Evolutionary conservation across 64 coral and sea anemone genomes (phyloP), one percentile per base, ranked within the genome.

Genomic region (Pachyseris speciosa): DNA sequence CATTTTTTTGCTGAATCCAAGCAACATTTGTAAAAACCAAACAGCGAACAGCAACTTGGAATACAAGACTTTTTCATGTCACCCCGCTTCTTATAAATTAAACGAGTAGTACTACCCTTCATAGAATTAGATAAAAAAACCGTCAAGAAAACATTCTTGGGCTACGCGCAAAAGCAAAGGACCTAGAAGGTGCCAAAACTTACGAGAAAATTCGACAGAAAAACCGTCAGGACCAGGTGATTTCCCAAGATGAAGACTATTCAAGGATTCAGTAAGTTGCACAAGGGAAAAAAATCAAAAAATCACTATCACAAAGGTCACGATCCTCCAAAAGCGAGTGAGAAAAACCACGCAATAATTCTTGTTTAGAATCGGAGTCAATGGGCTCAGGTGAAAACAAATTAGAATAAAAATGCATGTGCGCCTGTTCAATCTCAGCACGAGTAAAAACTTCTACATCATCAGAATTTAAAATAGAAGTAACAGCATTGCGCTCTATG

Each of bases 71-170:
- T 30, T 0, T n/a, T n/a, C n/a, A n/a, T n/a, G n/a, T n/a, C n/a
- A n/a, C n/a, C n/a, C n/a, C n/a, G n/a, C 3, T 7, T n/a, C n/a
- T n/a, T n/a, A n/a, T n/a, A n/a, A n/a, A n/a, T n/a, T n/a, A n/a
- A n/a, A n/a, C n/a, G n/a, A n/a, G n/a, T n/a, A n/a, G n/a, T n/a
- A n/a, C n/a, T n/a, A n/a, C n/a, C n/a, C n/a, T n/a, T n/a, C n/a
- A 75, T 84, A 92, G 37, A 92, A 92, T 1, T 85, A 26, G 7
- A 92, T 31, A 9, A 79, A 26, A 0, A 91, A 43, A 2, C 89
- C 78, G 34, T 91, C 89, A n/a, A n/a, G n/a, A 65, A 65, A 29
- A 27, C 61, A 65, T 27, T 65, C 24, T 4, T 31, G 9, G n/a
- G 0, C 17, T 24, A 65, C 24, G 4, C 61, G 61, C 5, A 26